Conservation (phyloP, 2,888 invertebrate species). For the Cerastis leucographa region DNA sequence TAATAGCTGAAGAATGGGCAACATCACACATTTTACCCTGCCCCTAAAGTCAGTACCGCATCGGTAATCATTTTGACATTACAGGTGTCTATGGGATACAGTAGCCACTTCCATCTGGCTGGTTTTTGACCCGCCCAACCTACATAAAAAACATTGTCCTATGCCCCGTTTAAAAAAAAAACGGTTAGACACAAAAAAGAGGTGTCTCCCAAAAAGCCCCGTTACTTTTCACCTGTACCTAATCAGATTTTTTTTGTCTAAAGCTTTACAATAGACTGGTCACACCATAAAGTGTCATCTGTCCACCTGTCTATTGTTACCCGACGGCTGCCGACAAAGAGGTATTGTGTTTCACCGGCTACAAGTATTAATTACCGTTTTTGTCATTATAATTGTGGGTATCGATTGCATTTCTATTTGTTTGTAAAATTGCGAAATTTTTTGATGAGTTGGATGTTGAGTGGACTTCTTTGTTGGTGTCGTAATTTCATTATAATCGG, state of each 20-base stretch:
- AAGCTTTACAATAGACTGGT: slow-evolving; percentile 54
- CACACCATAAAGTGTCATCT: slow-evolving; percentile 57
- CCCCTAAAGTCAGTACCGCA: background rate
- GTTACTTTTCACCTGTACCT: slow-evolving; percentile 31
- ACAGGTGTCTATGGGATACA: slow-evolving; percentile 3
- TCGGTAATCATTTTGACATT: background rate
- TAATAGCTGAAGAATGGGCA: background rate
- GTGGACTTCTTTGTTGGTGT: background rate
- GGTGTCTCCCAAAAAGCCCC: slow-evolving; percentile 33
- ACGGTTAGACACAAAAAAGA: slow-evolving; percentile 35
- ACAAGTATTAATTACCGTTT: slow-evolving; percentile 62
- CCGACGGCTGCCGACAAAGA: slow-evolving; percentile 61
- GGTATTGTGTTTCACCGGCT: slow-evolving; percentile 56
- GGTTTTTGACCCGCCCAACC: background rate
- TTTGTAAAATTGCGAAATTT: slow-evolving; percentile 35
- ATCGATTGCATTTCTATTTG: slow-evolving; percentile 58
- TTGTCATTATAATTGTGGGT: slow-evolving; percentile 56
- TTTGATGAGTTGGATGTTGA: slow-evolving; percentile 12
- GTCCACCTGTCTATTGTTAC: slow-evolving; percentile 57
- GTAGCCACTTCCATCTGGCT: slow-evolving; percentile 13
- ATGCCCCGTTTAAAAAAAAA: slow-evolving; percentile 24
- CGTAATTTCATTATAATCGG: background rate
- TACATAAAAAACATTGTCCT: slow-evolving; percentile 17
- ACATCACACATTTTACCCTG: background rate
- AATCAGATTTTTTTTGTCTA: slow-evolving; percentile 49